Percentiles rank a stretch among this genome's conserved stretches.
Conservation (phyloP, 1,140 invertebrate genomes). For the Tribolium castaneum region DNA sequence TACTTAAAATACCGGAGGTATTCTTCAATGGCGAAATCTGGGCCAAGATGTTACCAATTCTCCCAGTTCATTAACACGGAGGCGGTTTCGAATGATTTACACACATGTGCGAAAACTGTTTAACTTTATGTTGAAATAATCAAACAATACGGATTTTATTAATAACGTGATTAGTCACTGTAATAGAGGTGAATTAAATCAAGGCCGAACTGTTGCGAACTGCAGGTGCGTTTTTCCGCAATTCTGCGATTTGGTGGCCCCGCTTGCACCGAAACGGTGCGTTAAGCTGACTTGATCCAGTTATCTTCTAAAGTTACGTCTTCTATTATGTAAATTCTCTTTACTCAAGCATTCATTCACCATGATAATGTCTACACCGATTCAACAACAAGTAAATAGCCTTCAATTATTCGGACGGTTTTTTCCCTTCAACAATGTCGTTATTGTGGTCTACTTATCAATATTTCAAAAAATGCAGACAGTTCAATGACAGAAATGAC, state of each 20-base stretch:
- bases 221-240: background rate
- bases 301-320: background rate
- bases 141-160: background rate
- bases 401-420: conserved; percentile 8
- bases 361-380: background rate
- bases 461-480: background rate
- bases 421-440: background rate
- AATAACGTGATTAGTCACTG: background rate
- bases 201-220: background rate
- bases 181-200: background rate
- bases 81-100: background rate
- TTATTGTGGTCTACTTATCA: background rate
- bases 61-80: conserved; percentile 10
- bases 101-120: background rate
- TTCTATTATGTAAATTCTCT: conserved; percentile 7
- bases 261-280: too few species aligned
- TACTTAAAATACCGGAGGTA: conserved; percentile 2
- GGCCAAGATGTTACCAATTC: conserved; percentile 2
- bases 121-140: background rate
- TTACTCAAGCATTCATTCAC: background rate
- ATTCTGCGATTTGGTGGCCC: background rate
- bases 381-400: background rate
- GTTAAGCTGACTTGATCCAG: background rate
- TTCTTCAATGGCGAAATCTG: conserved; percentile 1
- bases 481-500: conserved; percentile 13